Conservation (phyloP, 2,797 vertebrate species). For the Pelobates cultripes region DNA sequence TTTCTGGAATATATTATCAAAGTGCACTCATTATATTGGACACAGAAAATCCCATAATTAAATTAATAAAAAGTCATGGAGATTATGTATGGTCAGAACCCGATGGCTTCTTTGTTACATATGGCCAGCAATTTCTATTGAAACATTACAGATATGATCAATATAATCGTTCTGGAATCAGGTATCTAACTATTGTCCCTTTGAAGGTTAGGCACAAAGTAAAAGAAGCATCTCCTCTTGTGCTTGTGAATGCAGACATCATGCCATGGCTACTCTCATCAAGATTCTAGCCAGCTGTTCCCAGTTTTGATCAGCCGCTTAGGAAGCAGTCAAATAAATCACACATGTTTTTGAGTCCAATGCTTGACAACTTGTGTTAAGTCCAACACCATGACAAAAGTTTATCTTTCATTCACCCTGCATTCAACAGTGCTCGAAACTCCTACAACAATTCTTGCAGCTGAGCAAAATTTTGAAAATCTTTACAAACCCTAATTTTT, state of each 20-base stretch:
- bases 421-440: background rate
- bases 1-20: too few species aligned
- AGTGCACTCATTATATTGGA: too few species aligned
- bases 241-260: background rate
- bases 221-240: background rate
- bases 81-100: too few species aligned
- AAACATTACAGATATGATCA: too few species aligned
- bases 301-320: background rate
- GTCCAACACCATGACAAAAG: background rate
- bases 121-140: too few species aligned
- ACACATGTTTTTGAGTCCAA: background rate
- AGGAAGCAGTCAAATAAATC: conserved; percentile 1
- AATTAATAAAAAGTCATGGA: too few species aligned
- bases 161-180: too few species aligned
- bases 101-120: too few species aligned
- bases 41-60: too few species aligned
- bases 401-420: background rate
- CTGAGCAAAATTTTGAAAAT: background rate
- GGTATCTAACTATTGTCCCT: background rate
- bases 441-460: background rate
- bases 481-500: background rate
- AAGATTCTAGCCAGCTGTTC: background rate
- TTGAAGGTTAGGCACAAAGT: background rate
- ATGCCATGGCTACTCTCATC: background rate
- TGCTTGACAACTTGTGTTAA: conserved; percentile 1